Conservation (phyloP, 2,888 invertebrate species). For the Xanthostigma xanthostigma region DNA sequence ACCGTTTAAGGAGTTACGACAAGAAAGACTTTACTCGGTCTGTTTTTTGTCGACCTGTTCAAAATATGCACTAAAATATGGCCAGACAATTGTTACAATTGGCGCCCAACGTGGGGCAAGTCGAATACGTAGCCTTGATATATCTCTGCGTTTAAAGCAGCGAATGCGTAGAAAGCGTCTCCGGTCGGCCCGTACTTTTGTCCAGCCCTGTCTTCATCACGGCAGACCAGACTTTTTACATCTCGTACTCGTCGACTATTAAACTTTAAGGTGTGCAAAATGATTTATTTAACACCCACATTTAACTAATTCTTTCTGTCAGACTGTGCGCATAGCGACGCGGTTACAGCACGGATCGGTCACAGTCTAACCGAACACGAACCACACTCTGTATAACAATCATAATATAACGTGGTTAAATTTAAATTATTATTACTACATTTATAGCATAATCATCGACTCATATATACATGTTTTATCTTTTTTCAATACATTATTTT, state of each 20-base stretch:
- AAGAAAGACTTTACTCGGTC: too few relatives aligned
- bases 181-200: too few relatives aligned
- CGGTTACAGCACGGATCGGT: constrained; percentile 4
- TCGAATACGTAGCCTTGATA: too few relatives aligned
- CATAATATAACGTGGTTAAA: constrained; percentile 25
- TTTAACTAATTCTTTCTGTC: constrained; percentile 10
- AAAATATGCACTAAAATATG: too few relatives aligned
- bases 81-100: too few relatives aligned
- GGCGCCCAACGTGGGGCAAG: too few relatives aligned
- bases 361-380: constrained; percentile 15
- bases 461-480: neutral
- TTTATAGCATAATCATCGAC: constrained; percentile 11
- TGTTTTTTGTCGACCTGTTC: too few relatives aligned
- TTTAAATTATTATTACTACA: constrained; percentile 25
- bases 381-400: constrained; percentile 19
- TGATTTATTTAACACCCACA: constrained; percentile 25
- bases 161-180: too few relatives aligned
- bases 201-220: too few relatives aligned
- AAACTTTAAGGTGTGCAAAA: constrained; percentile 21
- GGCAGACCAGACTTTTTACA: too few relatives aligned
- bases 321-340: neutral
- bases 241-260: constrained; percentile 12
- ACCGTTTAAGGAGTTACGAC: too few relatives aligned
- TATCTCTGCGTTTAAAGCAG: too few relatives aligned
- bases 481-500: neutral